Conservation (phyloP, 2,113 vertebrate genomes). For the human region GRCh38 chr1:8628501-8629000, state of each 20-base stretch:
- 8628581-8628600: neutral
- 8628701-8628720: slow-evolving; percentile 1
- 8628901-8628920: neutral
- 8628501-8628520: neutral
- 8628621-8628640: neutral
- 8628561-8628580: neutral
- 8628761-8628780: neutral
- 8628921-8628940: neutral
- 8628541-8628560: neutral
- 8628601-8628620: neutral
- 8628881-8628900: neutral
- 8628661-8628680: slow-evolving; percentile 47
- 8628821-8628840: neutral
- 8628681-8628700: slow-evolving; percentile 14
- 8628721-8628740: neutral
- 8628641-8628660: slow-evolving; percentile 32
- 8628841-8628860: neutral
- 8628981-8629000: neutral
- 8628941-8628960: neutral
- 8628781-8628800: neutral
- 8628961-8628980: neutral
- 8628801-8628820: slow-evolving; percentile 41
- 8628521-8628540: neutral
- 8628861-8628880: neutral
- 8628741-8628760: neutral